These are phyloP conservation scores for Lepisosteus osseus DNA, from an alignment of 2,113 vertebrate genomes.

Conservation along the genomic window DNA sequence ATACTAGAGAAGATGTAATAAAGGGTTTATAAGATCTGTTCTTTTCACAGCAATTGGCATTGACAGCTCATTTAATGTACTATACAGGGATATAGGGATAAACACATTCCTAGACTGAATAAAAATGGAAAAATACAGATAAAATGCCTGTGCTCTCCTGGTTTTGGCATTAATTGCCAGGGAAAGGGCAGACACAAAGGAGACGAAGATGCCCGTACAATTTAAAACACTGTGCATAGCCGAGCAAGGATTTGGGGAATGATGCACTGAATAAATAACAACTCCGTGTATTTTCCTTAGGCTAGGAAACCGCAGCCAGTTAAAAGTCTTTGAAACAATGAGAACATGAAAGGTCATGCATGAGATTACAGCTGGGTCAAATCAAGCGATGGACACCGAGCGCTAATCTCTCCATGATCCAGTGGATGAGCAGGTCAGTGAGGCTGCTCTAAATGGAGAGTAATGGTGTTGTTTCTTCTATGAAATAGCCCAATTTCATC, in stretches of 20 bases:
- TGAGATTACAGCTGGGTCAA: not conserved
- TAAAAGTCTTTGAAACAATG: slow-evolving; percentile 4
- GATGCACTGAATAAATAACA: slow-evolving; percentile 6
- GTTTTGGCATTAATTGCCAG: not conserved
- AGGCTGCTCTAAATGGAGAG: slow-evolving; percentile 8
- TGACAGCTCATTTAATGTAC: no score
- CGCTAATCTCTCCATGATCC: slow-evolving; percentile 13
- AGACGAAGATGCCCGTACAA: not conserved
- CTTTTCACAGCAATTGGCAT: no score
- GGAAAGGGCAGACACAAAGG: not conserved
- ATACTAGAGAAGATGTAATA: no score
- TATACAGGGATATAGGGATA: no score
- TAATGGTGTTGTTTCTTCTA: slow-evolving; percentile 4
- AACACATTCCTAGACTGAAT: no score
- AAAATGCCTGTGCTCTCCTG: not conserved
- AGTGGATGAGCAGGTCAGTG: slow-evolving; percentile 13
- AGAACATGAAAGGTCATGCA: slow-evolving; percentile 7
- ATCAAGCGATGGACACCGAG: slow-evolving; percentile 7
- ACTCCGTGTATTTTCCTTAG: not conserved
- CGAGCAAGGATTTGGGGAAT: not conserved
- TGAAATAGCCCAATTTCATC: no score
- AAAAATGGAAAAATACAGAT: not conserved
- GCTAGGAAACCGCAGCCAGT: slow-evolving; percentile 1
- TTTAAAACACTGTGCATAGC: not conserved
- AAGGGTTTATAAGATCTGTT: no score